Percentiles rank a stretch among this genome's conserved stretches.
Conservation (phyloP, 2,888 invertebrate species). For the Schizaphis graminum region DNA sequence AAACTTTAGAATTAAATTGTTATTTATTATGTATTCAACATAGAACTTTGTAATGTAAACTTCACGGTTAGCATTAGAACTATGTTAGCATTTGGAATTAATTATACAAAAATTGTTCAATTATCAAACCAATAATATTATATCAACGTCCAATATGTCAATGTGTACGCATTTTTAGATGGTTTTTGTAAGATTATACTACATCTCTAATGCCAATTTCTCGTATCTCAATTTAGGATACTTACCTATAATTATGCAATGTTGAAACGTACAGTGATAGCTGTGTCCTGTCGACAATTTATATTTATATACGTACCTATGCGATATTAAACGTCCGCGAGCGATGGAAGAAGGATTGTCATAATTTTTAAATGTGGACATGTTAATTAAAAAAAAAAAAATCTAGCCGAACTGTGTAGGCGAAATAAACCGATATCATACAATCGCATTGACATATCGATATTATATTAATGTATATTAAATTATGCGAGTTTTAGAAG, state of each 20-base stretch:
- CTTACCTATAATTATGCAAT: neutral
- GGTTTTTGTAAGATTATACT: neutral
- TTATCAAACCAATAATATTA: too few species aligned
- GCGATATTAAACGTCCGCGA: neutral
- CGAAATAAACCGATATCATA: constrained; percentile 1
- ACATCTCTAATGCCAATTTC: neutral
- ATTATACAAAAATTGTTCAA: neutral
- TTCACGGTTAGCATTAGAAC: neutral
- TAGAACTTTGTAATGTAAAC: neutral
- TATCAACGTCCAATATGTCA: too few species aligned
- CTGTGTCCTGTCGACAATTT: neutral
- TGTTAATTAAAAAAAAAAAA: neutral
- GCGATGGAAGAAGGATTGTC: neutral
- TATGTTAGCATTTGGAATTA: too few species aligned
- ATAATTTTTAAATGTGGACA: neutral
- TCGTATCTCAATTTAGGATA: neutral
- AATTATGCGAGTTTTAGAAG: constrained; percentile 20
- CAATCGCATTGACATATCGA: constrained; percentile 33
- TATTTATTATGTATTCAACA: too few species aligned
- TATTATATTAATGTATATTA: constrained; percentile 27
- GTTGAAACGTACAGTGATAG: neutral
- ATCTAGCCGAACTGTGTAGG: neutral
- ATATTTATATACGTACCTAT: neutral
- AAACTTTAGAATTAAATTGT: too few species aligned
- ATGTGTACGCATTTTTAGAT: neutral